Percentiles rank a stretch among this genome's conserved stretches.
Evolutionary conservation across 2,888 invertebrate species (phyloP).

Genomic region (Thecophora atra): DNA sequence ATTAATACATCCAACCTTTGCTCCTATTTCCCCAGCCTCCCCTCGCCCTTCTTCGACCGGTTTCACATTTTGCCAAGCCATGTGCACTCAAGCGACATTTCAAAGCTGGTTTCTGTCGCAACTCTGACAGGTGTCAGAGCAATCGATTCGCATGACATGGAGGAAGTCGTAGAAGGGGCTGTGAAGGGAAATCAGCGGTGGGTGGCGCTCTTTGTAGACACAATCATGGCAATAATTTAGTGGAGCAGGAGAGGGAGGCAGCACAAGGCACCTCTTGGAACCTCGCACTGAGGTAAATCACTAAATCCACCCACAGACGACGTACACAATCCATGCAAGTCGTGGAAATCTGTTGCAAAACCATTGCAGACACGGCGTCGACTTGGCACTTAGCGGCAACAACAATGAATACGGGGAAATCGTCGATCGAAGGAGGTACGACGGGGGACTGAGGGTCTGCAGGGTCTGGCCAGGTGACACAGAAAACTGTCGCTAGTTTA

Average conservation of each 20-base stretch:
- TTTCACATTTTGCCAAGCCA: constrained; percentile 12
- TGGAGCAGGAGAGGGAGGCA: not conserved
- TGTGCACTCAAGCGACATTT: constrained; percentile 37
- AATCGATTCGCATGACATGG: constrained; percentile 33
- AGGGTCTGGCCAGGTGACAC: not conserved
- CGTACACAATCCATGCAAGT: not conserved
- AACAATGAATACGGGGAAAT: not conserved
- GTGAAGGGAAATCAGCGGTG: not conserved
- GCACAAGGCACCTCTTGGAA: not conserved
- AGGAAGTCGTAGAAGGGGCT: not conserved
- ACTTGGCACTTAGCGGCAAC: not conserved
- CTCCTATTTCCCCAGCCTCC: not conserved
- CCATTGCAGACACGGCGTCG: not conserved
- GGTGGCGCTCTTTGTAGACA: not conserved
- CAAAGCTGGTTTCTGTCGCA: constrained; percentile 38
- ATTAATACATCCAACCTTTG: constrained; percentile 14
- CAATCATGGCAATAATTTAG: not conserved
- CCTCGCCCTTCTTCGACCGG: not conserved
- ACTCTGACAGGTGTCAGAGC: constrained; percentile 38
- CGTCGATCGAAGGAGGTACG: not conserved
- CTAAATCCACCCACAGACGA: too few relatives aligned
- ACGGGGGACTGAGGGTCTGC: not conserved
- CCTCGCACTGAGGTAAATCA: too few relatives aligned
- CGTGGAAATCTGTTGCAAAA: not conserved
- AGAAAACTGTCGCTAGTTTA: constrained; percentile 13